These are phyloP conservation scores for Scrobipalpa atriplicella DNA, from an alignment of 2,888 invertebrate genomes.

Conservation along the genomic window DNA sequence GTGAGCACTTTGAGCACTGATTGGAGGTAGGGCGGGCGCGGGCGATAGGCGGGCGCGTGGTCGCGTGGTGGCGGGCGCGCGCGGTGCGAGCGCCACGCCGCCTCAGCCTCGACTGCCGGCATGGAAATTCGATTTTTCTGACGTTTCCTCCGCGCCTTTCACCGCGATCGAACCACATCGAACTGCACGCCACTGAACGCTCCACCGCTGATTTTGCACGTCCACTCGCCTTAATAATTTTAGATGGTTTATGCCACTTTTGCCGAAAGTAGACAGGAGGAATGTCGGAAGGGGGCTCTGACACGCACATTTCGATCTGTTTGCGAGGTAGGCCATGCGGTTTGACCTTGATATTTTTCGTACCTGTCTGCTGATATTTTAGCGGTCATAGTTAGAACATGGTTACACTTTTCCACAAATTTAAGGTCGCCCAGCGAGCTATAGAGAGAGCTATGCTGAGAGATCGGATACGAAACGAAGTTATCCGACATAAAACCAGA, in stretches of 20 bases:
- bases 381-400: constrained; percentile 20
- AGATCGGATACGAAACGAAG: too few relatives aligned
- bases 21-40: constrained; percentile 41
- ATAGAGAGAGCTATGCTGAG: too few relatives aligned
- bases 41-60: constrained; percentile 35
- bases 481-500: too few relatives aligned
- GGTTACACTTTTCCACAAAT: too few relatives aligned
- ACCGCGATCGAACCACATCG: constrained; percentile 81
- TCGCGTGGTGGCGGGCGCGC: constrained; percentile 34
- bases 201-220: constrained; percentile 76
- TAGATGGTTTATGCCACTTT: constrained; percentile 65
- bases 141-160: constrained; percentile 82
- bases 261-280: constrained; percentile 54
- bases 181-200: constrained; percentile 74
- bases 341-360: constrained; percentile 47
- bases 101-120: constrained; percentile 78
- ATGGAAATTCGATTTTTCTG: constrained; percentile 82
- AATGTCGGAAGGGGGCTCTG: constrained; percentile 49
- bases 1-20: constrained; percentile 53
- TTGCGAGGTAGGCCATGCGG: constrained; percentile 43
- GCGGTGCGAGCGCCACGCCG: constrained; percentile 76
- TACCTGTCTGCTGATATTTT: constrained; percentile 27
- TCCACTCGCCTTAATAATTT: constrained; percentile 65
- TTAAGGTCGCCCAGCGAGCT: too few relatives aligned
- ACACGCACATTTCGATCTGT: constrained; percentile 67